Evolutionary conservation across 2,113 vertebrate species (phyloP).

Genomic region (Scopus umbretta): DNA sequence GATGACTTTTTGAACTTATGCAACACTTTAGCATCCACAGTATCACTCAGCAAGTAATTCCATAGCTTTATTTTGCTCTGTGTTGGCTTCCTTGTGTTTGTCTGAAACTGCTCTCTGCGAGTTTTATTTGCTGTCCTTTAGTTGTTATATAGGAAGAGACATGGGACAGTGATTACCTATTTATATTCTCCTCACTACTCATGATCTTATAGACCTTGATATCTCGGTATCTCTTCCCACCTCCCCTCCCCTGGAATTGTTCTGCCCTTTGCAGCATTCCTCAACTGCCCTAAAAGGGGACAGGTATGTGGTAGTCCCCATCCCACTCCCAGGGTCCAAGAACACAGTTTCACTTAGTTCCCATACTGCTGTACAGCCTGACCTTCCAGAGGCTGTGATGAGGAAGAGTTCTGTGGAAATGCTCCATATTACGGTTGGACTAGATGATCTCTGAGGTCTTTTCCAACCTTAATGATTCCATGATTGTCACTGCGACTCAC

Average conservation of each 20-base stretch:
- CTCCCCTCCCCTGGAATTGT: neutral
- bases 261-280: neutral
- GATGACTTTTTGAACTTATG: neutral
- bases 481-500: neutral
- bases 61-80: neutral
- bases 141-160: neutral
- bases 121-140: neutral
- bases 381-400: neutral
- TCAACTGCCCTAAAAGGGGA: neutral
- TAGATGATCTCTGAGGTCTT: too few species aligned
- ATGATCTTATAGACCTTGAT: neutral
- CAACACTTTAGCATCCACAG: neutral
- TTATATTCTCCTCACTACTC: neutral
- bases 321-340: neutral
- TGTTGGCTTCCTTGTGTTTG: neutral
- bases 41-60: neutral
- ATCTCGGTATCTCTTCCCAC: neutral
- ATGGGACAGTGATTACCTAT: neutral
- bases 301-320: rapidly evolving
- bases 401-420: neutral
- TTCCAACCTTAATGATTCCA: too few species aligned
- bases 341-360: neutral
- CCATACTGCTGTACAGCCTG: neutral
- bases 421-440: neutral
- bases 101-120: neutral